Conservation (phyloP, 2,888 invertebrate species). For the Acrobasis repandana region DNA sequence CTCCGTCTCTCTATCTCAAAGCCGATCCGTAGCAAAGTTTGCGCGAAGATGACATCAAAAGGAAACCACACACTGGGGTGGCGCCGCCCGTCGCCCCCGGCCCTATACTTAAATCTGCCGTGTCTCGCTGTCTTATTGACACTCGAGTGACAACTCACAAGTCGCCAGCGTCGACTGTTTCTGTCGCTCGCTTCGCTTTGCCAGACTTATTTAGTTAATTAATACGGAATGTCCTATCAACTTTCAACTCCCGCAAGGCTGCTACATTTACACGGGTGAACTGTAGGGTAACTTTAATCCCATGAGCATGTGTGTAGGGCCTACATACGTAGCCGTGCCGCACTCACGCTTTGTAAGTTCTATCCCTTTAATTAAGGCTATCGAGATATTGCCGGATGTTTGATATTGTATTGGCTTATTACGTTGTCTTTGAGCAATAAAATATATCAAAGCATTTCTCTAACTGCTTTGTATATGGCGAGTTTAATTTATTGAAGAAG, state of each 20-base stretch:
- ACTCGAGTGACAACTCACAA: constrained; percentile 79
- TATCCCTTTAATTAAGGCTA: constrained; percentile 64
- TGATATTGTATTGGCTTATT: neutral
- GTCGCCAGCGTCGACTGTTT: constrained; percentile 69
- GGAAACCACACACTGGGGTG: constrained; percentile 83
- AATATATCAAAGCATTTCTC: neutral
- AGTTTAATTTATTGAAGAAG: neutral
- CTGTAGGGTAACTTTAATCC: constrained; percentile 73
- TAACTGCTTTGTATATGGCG: neutral
- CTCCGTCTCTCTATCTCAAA: constrained; percentile 84
- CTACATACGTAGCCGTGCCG: constrained; percentile 39
- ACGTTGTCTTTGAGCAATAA: neutral
- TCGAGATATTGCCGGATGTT: constrained; percentile 43
- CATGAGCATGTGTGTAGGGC: constrained; percentile 53
- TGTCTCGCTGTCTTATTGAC: constrained; percentile 81
- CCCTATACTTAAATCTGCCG: constrained; percentile 78
- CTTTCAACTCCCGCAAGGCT: constrained; percentile 72
- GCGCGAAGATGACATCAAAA: constrained; percentile 84
- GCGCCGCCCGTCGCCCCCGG: constrained; percentile 60
- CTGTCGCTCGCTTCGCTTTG: constrained; percentile 67
- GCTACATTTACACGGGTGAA: constrained; percentile 63
- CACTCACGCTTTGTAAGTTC: constrained; percentile 39
- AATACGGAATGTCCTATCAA: constrained; percentile 81
- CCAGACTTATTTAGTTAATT: constrained; percentile 82
- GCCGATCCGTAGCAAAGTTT: constrained; percentile 84